phyloP scores from a whole-genome alignment of 2,888 invertebrate genomes.

The Dorcus parallelipipedus region DNA sequence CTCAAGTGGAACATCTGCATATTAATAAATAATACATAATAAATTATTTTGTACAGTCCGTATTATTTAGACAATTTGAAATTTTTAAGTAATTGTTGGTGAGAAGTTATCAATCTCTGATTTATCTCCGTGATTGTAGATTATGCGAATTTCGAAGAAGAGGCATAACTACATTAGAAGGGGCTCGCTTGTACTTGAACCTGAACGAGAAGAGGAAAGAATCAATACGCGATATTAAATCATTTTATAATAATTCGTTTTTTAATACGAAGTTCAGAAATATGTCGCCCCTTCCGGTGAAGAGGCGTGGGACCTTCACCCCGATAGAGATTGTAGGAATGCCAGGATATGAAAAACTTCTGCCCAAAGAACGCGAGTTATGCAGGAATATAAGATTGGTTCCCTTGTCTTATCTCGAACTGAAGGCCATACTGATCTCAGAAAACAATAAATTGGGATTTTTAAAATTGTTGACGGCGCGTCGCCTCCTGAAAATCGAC shows the following conservation, averaged over 20 bases:
- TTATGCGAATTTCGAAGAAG: slow-evolving; percentile 65
- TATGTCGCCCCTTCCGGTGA: slow-evolving; percentile 24
- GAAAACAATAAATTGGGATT: slow-evolving; percentile 76
- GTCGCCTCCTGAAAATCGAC: slow-evolving; percentile 84
- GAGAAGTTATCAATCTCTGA: background rate
- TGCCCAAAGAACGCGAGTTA: slow-evolving; percentile 66
- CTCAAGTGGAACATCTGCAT: too few species aligned
- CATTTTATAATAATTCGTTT: slow-evolving; percentile 39
- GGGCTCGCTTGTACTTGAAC: slow-evolving; percentile 63
- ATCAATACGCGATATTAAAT: slow-evolving; percentile 52
- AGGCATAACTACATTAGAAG: slow-evolving; percentile 66
- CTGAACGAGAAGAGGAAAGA: slow-evolving; percentile 61
- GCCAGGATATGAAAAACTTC: slow-evolving; percentile 74
- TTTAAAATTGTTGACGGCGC: slow-evolving; percentile 75
- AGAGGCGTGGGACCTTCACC: slow-evolving; percentile 49
- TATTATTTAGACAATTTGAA: background rate
- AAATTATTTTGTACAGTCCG: too few species aligned
- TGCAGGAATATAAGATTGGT: slow-evolving; percentile 73
- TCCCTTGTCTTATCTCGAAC: slow-evolving; percentile 75
- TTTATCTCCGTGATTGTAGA: slow-evolving; percentile 38
- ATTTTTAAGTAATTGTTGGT: background rate
- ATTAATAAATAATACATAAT: too few species aligned
- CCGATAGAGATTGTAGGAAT: slow-evolving; percentile 68
- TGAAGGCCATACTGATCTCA: slow-evolving; percentile 67
- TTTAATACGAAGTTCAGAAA: slow-evolving; percentile 39